Evolutionary conservation across 2,888 invertebrate genomes (phyloP).

Genomic region (Didymodactylos carnosus): DNA sequence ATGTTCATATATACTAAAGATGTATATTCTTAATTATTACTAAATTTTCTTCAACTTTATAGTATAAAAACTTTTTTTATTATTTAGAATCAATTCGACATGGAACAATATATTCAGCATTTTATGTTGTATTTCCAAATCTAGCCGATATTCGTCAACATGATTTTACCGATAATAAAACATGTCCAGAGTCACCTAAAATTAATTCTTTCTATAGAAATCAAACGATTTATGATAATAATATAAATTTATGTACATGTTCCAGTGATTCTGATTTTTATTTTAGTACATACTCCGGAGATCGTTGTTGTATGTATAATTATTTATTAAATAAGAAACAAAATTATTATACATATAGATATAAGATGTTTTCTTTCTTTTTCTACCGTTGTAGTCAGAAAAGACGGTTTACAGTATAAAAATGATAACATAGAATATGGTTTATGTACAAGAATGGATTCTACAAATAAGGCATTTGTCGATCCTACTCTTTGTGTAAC

Average conservation of each 20-base stretch:
- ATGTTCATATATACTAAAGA: too few relatives aligned
- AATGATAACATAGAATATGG: neutral
- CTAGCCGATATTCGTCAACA: neutral
- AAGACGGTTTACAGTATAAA: too few relatives aligned
- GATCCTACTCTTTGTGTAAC: neutral
- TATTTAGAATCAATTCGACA: neutral
- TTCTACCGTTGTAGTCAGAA: too few relatives aligned
- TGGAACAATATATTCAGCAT: too few relatives aligned
- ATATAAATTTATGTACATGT: neutral
- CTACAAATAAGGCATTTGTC: neutral
- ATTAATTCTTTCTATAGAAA: neutral
- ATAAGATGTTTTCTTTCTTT: too few relatives aligned
- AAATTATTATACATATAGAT: neutral
- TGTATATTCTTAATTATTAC: too few relatives aligned
- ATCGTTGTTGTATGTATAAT: neutral
- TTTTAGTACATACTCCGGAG: neutral
- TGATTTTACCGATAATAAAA: neutral
- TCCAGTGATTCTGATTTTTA: neutral
- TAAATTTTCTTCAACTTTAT: too few relatives aligned
- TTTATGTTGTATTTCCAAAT: neutral
- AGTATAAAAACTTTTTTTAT: neutral
- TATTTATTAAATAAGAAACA: neutral
- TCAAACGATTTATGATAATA: accelerated
- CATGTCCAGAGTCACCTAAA: too few relatives aligned
- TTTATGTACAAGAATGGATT: neutral